Conservation (phyloP, 2,113 vertebrate genomes). For the Dasyprocta punctata region DNA sequence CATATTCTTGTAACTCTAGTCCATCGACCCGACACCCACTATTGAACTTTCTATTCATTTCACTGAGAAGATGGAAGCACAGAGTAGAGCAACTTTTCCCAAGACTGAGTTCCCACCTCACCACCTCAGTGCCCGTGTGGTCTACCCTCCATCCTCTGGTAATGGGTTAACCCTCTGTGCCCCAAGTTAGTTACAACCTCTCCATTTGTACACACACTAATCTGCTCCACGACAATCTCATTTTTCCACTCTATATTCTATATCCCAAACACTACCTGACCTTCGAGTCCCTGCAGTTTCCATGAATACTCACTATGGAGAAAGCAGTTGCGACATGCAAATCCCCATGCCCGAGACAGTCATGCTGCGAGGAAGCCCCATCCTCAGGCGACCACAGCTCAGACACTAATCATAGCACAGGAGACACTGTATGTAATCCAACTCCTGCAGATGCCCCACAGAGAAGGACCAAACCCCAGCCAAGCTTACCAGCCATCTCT, state of each 20-base stretch:
- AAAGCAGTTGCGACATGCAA: background rate
- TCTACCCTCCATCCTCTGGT: background rate
- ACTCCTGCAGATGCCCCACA: background rate
- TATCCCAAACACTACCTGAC: background rate
- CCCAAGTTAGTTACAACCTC: no score
- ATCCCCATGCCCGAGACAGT: background rate
- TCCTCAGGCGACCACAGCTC: no score
- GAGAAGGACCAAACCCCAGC: background rate
- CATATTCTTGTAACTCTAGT: background rate
- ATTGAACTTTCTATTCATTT: background rate
- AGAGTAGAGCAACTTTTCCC: background rate
- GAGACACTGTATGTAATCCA: no score
- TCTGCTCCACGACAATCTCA: background rate
- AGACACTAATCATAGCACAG: no score
- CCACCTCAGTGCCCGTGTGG: rapidly evolving
- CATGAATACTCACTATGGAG: no score
- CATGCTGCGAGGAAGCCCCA: background rate
- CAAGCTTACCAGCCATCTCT: background rate
- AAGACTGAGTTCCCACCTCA: no score
- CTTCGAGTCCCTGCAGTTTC: background rate
- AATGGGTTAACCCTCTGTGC: background rate
- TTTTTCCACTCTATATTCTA: background rate
- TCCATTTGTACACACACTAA: background rate
- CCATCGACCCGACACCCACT: background rate
- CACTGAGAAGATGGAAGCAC: background rate